Conservation (phyloP, 2,797 vertebrate genomes). For the Prionace glauca region DNA sequence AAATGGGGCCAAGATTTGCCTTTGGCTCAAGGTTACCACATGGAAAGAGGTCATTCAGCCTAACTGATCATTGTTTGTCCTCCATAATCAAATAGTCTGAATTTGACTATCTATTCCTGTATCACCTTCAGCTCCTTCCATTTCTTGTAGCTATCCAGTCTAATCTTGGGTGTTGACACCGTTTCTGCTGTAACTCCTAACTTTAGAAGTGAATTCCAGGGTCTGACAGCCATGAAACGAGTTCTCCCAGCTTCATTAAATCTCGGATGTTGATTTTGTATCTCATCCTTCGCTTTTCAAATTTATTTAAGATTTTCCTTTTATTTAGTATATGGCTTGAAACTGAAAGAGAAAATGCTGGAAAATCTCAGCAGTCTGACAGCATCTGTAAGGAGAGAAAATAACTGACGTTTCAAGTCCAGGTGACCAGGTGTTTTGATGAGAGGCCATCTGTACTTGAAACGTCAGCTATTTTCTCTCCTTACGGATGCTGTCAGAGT, state of each 20-base stretch:
- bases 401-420: too few species aligned
- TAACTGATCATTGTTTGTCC: not conserved
- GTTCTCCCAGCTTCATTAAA: not conserved
- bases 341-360: too few species aligned
- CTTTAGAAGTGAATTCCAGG: not conserved
- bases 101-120: not conserved
- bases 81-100: not conserved
- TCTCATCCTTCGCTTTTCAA: not conserved
- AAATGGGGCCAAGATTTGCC: not conserved
- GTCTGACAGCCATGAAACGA: not conserved
- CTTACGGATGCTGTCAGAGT: too few species aligned
- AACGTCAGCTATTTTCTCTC: too few species aligned
- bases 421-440: too few species aligned
- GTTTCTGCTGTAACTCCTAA: not conserved
- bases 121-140: not conserved
- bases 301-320: too few species aligned
- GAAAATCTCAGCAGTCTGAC: too few species aligned
- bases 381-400: too few species aligned
- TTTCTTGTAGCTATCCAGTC: not conserved
- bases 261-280: not conserved
- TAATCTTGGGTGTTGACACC: not conserved
- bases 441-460: too few species aligned
- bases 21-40: not conserved
- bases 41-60: not conserved
- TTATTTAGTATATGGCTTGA: too few species aligned